Base-by-base conservation (phyloP, 2,113 vertebrate species). In the Chauna torquata region DNA sequence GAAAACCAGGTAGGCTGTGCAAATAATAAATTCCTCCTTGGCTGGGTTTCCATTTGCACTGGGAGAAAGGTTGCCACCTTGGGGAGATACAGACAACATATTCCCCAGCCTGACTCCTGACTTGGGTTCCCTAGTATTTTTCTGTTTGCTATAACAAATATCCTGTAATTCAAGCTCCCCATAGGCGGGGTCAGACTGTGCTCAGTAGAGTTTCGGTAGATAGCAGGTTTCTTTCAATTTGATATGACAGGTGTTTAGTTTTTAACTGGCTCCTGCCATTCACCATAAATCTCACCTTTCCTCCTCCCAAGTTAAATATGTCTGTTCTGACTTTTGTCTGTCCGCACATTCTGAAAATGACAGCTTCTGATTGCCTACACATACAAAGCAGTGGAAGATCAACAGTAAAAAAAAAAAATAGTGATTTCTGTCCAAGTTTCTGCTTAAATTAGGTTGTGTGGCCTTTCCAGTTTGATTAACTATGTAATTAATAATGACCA, bases 401-500 rank as follows among this genome's bases (percentile, higher is more conserved):
- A 88, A 64, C 28, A 66, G 54, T 62, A 40, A 40, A 34, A 59
- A 47, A 19, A 74, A 77, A 74, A 47, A 80, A 44, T 17, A 59
- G 23, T 24, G 0, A 83, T 72, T 85, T 83, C 16, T 75, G 34
- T 66, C 57, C 62, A 85, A 30, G n/a, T 91, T 95, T 91, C 80
- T 95, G 44, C 87, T 87, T 71, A 65, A 86, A 54, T 88, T 77
- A 9, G 34, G 8, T 88, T 78, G 59, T 62, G 19, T 87, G 68
- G 36, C 81, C 65, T 78, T 88, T 84, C 19, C 40, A 82, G 28
- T 66, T 87, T 95, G 75, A 96, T 92, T 89, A 92, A 36, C 55
- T 94, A 17, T 77, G 57, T 83, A 76, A 90, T 91, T 95, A 94
- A 92, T 94, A 91, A 95, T 61, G 75, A 25, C 65, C 83, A 82